Conservation (phyloP, 2,888 invertebrate species). For the Cephus spinipes region DNA sequence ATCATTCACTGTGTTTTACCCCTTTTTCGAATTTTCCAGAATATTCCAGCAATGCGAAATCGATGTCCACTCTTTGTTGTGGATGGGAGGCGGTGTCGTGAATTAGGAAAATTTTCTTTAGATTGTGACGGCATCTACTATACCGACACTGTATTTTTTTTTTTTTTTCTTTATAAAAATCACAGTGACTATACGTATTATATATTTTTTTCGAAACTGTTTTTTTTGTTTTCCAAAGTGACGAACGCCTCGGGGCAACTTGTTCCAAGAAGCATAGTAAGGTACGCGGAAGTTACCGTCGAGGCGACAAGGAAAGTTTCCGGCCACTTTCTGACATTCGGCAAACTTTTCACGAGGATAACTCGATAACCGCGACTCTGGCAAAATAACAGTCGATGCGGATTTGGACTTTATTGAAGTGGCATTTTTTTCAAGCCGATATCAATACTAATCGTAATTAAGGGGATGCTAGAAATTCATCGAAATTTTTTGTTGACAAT, state of each 20-base stretch:
- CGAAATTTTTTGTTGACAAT: not conserved
- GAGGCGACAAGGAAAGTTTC: constrained; percentile 10
- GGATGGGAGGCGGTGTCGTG: not conserved
- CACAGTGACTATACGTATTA: not conserved
- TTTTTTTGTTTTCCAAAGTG: not conserved
- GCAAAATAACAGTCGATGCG: constrained; percentile 12
- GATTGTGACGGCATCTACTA: not conserved
- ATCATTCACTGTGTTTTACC: not conserved
- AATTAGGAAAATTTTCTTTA: not conserved
- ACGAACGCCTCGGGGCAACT: not conserved
- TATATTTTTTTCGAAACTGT: not conserved
- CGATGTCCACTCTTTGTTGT: not conserved
- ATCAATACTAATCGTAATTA: not conserved
- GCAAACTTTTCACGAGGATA: constrained; percentile 20
- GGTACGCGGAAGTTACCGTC: not conserved
- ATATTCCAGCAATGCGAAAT: not conserved
- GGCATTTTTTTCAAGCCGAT: not conserved
- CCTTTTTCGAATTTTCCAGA: not conserved
- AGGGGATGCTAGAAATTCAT: not conserved
- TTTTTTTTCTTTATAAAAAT: not conserved
- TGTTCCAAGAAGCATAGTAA: not conserved
- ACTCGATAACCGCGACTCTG: constrained; percentile 20
- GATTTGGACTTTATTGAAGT: not conserved
- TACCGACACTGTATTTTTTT: not conserved
- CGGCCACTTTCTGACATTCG: constrained; percentile 20